Evolutionary conservation across 2,113 vertebrate species (phyloP).

Genomic region (Cyprinodon tularosa): DNA sequence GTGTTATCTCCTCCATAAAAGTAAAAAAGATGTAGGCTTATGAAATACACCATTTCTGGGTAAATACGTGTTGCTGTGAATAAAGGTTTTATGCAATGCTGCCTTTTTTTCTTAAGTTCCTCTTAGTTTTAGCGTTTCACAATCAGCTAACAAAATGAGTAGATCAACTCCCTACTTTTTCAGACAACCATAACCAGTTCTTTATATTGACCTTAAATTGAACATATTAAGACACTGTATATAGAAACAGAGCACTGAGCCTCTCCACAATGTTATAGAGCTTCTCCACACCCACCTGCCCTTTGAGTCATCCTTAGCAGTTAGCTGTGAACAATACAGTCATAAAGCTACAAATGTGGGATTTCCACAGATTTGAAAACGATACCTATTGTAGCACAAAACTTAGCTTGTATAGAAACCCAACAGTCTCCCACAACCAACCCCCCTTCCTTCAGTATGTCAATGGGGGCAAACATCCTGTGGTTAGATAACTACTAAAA

Average conservation of each 20-base stretch:
- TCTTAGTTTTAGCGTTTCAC: conserved; percentile 11
- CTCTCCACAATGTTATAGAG: conserved; percentile 21
- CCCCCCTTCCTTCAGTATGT: neutral
- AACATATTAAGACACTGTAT: neutral
- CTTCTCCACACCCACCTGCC: conserved; percentile 16
- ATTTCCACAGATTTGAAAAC: conserved; percentile 17
- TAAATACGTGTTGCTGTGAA: neutral
- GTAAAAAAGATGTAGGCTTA: neutral
- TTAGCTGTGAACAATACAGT: conserved; percentile 32
- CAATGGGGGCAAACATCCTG: neutral
- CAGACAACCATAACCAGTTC: too few species aligned
- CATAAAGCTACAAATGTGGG: neutral
- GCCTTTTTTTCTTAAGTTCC: neutral
- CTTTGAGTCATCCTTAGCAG: conserved; percentile 40
- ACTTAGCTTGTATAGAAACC: neutral
- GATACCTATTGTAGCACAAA: neutral
- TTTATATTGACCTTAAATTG: neutral
- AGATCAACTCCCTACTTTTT: neutral
- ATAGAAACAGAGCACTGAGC: neutral
- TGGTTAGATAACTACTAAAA: conserved; percentile 26
- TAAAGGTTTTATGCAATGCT: conserved; percentile 9
- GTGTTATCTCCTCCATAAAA: neutral
- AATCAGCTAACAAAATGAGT: conserved; percentile 4
- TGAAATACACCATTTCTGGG: neutral
- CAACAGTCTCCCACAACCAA: neutral